Conservation (phyloP, 1,140 invertebrate genomes). For the Conus ventricosus region DNA sequence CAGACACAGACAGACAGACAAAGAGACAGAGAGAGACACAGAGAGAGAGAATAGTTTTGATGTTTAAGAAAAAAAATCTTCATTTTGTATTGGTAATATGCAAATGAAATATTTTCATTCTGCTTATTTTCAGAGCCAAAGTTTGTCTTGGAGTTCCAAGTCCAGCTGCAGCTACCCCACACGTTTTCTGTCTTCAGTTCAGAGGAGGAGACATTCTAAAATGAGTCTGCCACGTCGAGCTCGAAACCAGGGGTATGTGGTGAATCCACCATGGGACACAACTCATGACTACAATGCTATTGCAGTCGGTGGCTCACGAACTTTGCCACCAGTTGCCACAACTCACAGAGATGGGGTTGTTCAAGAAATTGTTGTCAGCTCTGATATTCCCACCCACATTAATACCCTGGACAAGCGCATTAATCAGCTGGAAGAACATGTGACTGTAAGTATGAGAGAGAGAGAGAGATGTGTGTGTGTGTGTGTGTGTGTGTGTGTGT, state of each 20-base stretch:
- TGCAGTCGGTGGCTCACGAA: conserved; percentile 45
- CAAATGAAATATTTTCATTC: neutral
- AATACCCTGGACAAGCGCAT: conserved; percentile 65
- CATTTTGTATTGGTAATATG: neutral
- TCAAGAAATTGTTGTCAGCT: conserved; percentile 42
- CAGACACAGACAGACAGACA: too few relatives aligned
- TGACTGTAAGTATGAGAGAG: neutral
- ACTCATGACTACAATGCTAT: conserved; percentile 61
- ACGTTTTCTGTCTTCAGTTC: too few relatives aligned
- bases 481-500: conserved; percentile 3
- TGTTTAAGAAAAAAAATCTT: neutral
- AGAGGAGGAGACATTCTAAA: conserved; percentile 1
- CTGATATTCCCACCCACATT: conserved; percentile 45
- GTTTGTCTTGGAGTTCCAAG: too few relatives aligned
- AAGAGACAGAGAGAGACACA: too few relatives aligned
- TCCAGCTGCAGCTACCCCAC: neutral
- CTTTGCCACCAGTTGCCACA: conserved; percentile 18
- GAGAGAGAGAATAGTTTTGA: too few relatives aligned
- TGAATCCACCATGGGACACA: conserved; percentile 49
- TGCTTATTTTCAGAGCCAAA: neutral
- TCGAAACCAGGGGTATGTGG: conserved; percentile 25
- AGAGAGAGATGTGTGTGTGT: too few relatives aligned
- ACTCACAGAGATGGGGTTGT: conserved; percentile 34
- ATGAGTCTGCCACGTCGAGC: conserved; percentile 35
- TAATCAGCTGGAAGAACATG: neutral